Evolutionary conservation across 2,113 vertebrate species (phyloP).

Genomic region (Arizona elegans): DNA sequence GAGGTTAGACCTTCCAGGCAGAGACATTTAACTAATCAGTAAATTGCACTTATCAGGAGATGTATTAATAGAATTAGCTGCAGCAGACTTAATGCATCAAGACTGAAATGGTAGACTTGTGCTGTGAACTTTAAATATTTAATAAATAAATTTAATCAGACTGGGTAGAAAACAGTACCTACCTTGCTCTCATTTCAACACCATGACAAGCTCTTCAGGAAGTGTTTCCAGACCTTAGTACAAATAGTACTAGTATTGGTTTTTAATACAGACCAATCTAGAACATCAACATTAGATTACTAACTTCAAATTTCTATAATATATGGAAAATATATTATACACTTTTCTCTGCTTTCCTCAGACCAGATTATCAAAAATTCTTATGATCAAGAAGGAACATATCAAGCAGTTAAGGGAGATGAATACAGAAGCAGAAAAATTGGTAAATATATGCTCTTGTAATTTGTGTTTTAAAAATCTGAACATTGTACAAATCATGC

Average conservation of each 20-base stretch:
- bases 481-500: neutral
- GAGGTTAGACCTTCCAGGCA: neutral
- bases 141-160: neutral
- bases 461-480: neutral
- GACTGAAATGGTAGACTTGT: neutral
- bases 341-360: slow-evolving; percentile 66
- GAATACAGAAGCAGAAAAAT: slow-evolving; percentile 97
- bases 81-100: neutral
- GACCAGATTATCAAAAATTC: slow-evolving; percentile 97
- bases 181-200: slow-evolving; percentile 22
- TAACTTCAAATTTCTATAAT: slow-evolving; percentile 3
- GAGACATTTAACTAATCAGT: neutral
- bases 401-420: slow-evolving; percentile 97
- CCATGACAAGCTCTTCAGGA: slow-evolving; percentile 34
- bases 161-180: slow-evolving; percentile 22
- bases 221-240: slow-evolving; percentile 17
- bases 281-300: neutral
- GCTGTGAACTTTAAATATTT: neutral
- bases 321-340: slow-evolving; percentile 45
- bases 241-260: slow-evolving; percentile 13
- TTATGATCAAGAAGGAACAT: slow-evolving; percentile 99
- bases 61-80: neutral
- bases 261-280: neutral
- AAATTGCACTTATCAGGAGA: neutral
- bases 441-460: slow-evolving; percentile 75